Conservation (phyloP, 2,113 vertebrate species). For the Strix uralensis region DNA sequence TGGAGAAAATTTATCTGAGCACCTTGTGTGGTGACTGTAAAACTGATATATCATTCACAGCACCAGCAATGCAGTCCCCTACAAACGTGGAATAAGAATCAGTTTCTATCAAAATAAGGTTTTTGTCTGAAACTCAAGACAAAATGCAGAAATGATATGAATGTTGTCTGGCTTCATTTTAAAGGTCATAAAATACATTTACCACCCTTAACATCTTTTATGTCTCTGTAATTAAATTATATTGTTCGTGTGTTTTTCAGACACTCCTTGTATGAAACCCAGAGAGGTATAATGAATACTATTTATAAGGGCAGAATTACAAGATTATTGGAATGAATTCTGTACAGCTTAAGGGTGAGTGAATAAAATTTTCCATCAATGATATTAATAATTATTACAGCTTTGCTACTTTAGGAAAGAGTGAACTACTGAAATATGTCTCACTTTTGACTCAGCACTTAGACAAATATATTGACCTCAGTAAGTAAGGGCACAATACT, state of each 20-base stretch:
- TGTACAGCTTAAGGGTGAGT: not conserved
- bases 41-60: not conserved
- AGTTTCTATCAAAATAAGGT: not conserved
- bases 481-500: not conserved
- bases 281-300: not conserved
- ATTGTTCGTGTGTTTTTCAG: not conserved
- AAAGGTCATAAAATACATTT: constrained; percentile 10
- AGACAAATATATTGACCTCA: not conserved
- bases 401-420: not conserved
- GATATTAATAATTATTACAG: not conserved
- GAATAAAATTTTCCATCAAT: not conserved
- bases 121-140: not conserved
- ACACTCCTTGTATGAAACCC: not conserved
- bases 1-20: not conserved
- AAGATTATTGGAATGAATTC: not conserved
- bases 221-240: constrained; percentile 7
- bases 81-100: not conserved
- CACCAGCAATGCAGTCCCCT: not conserved
- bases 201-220: not conserved
- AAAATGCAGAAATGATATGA: not conserved
- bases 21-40: not conserved
- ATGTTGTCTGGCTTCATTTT: not conserved
- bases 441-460: not conserved
- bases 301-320: not conserved
- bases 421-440: not conserved